Evolutionary conservation across 2,888 invertebrate genomes (phyloP), one percentile per base, ranked within the genome.

Genomic region (Acanthoscelides obtectus): DNA sequence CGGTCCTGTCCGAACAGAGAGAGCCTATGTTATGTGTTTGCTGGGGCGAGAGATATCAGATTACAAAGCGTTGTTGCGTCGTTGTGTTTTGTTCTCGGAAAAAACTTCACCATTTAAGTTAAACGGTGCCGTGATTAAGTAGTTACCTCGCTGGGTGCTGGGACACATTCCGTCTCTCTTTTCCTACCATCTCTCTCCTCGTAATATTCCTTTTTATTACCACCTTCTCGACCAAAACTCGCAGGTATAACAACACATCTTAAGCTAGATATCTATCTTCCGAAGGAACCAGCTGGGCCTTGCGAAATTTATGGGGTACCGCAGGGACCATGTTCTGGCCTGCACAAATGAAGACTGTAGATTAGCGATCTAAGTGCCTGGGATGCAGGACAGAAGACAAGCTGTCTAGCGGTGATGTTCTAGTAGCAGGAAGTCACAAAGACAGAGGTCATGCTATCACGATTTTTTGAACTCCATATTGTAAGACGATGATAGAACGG

Each of bases 101-200:
- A 84, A 84, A 80, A 82, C 79, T 78, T 78, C 77, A 81, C 80
- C 81, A 81, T 81, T 82, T 81, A 82, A 82, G 79, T 81, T 81
- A 80, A 82, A 80, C 78, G 80, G 80, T 80, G 72, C 72, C 70
- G 81, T 82, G 83, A 82, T 83, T 82, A 80, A 82, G 82, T 81
- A 80, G 81, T 82, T 80, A 82, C 79, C 76, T 79, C 77, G 78
- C 79, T 76, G 78, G 77, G 81, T 79, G 79, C 80, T 81, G 79
- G 79, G 80, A 45, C 45, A 45, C 45, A 45, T 45, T 45, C 45
- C 12, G 12, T 45, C 45, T 45, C 45, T 45, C 12, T n/a, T n/a
- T n/a, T n/a, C n/a, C n/a, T n/a, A 17, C 45, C 45, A 45, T 45
- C 45, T 45, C 45, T 45, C 45, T 45, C 45, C 17, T 45, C 17